Conservation (phyloP, 92 coral and sea anemone species). For the Phenganax stokvisi region DNA sequence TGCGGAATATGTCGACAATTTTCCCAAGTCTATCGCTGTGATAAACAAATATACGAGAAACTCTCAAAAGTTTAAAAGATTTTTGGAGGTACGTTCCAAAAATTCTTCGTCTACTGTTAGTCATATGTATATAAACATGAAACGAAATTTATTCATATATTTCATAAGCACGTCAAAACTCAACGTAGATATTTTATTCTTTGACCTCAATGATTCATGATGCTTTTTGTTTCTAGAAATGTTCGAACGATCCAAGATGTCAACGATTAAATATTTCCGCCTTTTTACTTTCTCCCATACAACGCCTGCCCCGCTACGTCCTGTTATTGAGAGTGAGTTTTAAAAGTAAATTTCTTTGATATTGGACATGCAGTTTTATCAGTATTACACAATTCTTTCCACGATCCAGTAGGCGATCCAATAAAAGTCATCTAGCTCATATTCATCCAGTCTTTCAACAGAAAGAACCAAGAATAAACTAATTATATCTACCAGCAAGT, state of each 20-base stretch:
- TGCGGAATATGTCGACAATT: constrained; percentile 90
- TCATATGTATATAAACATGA: neutral
- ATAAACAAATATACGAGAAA: constrained; percentile 79
- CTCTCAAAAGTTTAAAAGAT: constrained; percentile 81
- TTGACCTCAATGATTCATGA: neutral
- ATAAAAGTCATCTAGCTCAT: neutral
- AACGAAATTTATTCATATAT: neutral
- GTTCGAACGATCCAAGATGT: constrained; percentile 71
- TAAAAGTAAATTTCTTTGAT: neutral
- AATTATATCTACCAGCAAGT: too few species aligned
- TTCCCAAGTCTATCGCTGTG: constrained; percentile 89
- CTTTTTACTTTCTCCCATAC: constrained; percentile 90
- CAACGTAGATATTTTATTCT: neutral
- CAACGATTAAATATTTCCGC: constrained; percentile 83
- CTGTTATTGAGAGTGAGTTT: constrained; percentile 76
- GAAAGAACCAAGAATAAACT: too few species aligned
- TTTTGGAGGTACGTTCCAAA: constrained; percentile 58
- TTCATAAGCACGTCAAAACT: too few species aligned
- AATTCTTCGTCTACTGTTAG: neutral
- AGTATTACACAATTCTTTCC: neutral
- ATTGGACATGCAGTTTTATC: neutral
- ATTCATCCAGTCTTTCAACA: neutral
- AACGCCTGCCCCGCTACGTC: constrained; percentile 91
- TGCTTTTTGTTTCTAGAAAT: constrained; percentile 50
- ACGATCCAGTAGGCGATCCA: neutral